phyloP scores from a whole-genome alignment of 2,888 invertebrate species.

The Xylota sylvarum region DNA sequence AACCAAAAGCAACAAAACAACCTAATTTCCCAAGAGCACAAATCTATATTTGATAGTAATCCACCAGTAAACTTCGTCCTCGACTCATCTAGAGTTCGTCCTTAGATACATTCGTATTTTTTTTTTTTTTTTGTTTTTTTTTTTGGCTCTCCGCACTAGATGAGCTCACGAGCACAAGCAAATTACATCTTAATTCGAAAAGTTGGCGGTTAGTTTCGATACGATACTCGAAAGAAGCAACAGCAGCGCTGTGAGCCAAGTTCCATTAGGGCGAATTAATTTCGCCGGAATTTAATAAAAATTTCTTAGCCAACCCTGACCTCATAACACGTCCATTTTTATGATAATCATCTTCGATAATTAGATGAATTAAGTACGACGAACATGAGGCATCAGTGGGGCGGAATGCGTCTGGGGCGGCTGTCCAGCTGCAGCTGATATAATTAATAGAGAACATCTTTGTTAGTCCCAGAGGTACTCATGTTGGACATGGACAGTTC shows the following conservation, averaged over 20 bases:
- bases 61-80: slow-evolving; percentile 68
- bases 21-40: slow-evolving; percentile 65
- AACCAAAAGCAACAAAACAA: slow-evolving; percentile 64
- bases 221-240: slow-evolving; percentile 27
- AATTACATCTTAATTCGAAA: slow-evolving; percentile 74
- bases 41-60: slow-evolving; percentile 76
- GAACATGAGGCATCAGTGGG: slow-evolving; percentile 13
- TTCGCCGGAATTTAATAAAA: slow-evolving; percentile 57
- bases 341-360: slow-evolving; percentile 66
- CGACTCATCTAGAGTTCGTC: slow-evolving; percentile 35
- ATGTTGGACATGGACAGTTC: slow-evolving; percentile 49
- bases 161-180: slow-evolving; percentile 68
- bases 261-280: slow-evolving; percentile 65
- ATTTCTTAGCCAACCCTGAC: slow-evolving; percentile 11
- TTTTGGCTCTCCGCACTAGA: slow-evolving; percentile 10
- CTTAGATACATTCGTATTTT: slow-evolving; percentile 34
- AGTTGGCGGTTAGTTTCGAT: slow-evolving; percentile 70
- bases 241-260: slow-evolving; percentile 23
- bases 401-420: slow-evolving; percentile 4
- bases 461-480: slow-evolving; percentile 34
- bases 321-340: slow-evolving; percentile 54
- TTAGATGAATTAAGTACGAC: slow-evolving; percentile 63
- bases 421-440: slow-evolving; percentile 44
- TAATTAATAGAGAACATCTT: slow-evolving; percentile 72
- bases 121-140: slow-evolving; percentile 32